Base-by-base conservation (phyloP, 2,113 vertebrate species). In the Merops nubicus region DNA sequence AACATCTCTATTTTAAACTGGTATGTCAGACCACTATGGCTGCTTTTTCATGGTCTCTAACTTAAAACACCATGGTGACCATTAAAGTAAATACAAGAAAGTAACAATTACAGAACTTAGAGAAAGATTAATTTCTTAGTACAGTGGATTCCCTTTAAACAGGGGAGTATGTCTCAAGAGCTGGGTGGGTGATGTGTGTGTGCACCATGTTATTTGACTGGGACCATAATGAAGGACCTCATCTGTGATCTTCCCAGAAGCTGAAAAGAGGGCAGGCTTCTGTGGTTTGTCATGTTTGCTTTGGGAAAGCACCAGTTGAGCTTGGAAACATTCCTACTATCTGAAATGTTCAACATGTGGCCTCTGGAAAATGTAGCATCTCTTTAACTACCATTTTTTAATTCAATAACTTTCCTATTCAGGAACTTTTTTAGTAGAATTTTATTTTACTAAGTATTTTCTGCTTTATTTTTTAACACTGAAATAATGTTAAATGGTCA, bases 211-310 rank as follows among this genome's bases (percentile, higher is more conserved):
- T 89, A 59, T 75, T 95, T 77, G 54, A 28, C 22, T 75, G 54
- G 51, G 62, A 51, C 69, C 62, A 10, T 48, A 51, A 63, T 59
- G 31, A 85, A 45, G 8, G 1, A 19, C 25, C 29, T 72, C 68
- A 69, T 77, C 64, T 42, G 2, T 82, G 69, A 74, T 93, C 91
- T 94, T 93, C 78, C 68, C 75, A 85, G 91, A 86, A 91, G 38
- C 64, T 87, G 56, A 51, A 79, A 50, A 88, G 53, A 85, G 9
- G 67, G 38, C 81, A 94, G 62, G 8, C 74, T 84, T 65, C 40
- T 94, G 94, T 90, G 93, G 93, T 74, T 92, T 84, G 60, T 76
- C 64, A 92, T 95, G 85, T 96, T 97, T 96, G 78, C 65, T 89
- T 97, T 89, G 79, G 75, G 65, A 86, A 75, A 93, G 86, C 78